Percentiles rank a stretch among this genome's conserved stretches.
Conservation (phyloP, 2,113 vertebrate species). For the Bujurquina vittata region DNA sequence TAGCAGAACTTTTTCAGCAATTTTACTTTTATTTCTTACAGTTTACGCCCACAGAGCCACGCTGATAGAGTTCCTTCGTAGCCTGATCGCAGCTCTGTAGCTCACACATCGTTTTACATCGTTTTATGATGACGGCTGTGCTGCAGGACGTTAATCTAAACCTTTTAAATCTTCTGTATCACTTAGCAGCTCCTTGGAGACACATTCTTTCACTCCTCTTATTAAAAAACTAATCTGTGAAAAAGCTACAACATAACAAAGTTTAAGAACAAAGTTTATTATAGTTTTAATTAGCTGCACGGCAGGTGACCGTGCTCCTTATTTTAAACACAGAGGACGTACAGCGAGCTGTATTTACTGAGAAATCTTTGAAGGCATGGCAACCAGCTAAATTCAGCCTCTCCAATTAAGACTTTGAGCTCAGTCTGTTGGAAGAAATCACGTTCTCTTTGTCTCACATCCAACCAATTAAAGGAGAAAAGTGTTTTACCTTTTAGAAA, state of each 20-base stretch:
- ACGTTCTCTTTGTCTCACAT: not conserved
- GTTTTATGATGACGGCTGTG: no score
- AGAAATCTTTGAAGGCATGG: slow-evolving; percentile 17
- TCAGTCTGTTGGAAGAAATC: slow-evolving; percentile 2
- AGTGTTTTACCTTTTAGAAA: not conserved
- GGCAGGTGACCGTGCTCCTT: not conserved
- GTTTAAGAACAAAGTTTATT: not conserved
- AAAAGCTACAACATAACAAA: no score
- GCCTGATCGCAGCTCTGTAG: no score
- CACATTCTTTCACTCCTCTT: not conserved
- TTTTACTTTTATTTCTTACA: no score
- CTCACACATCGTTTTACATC: no score
- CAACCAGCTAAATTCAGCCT: slow-evolving; percentile 49
- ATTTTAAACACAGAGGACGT: not conserved
- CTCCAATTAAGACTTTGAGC: slow-evolving; percentile 40
- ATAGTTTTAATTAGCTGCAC: slow-evolving; percentile 21
- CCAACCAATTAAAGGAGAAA: slow-evolving; percentile 26
- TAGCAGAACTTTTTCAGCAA: no score
- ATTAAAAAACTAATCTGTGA: not conserved
- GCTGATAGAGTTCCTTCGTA: no score
- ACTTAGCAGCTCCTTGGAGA: not conserved
- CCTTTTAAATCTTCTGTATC: no score
- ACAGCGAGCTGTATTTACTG: not conserved
- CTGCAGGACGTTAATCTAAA: no score
- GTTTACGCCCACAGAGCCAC: no score